These are phyloP conservation scores for Diadophis punctatus DNA, from an alignment of 2,113 vertebrate genomes.

Conservation along the genomic window DNA sequence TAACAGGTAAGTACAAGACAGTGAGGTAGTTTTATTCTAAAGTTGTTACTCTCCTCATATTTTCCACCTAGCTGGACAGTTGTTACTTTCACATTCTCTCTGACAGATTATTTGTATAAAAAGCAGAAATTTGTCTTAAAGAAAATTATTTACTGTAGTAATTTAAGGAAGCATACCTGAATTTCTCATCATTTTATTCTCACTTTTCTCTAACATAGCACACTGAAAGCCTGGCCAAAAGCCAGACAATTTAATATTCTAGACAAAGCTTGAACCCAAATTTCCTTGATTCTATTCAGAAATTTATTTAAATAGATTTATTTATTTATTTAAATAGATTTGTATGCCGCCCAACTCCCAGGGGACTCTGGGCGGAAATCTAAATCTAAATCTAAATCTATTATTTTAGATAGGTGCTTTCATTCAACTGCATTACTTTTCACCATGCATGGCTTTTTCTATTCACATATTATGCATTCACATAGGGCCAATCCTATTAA, in stretches of 20 bases:
- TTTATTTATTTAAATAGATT: too few relatives aligned
- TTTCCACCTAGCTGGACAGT: background rate
- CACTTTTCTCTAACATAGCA: background rate
- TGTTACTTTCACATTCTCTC: background rate
- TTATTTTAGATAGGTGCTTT: background rate
- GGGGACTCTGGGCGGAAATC: too few relatives aligned
- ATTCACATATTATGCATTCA: constrained; percentile 5
- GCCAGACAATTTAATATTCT: background rate
- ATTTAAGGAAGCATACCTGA: background rate
- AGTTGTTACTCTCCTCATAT: background rate
- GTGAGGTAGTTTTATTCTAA: background rate
- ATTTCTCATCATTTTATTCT: background rate
- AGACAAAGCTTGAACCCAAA: background rate
- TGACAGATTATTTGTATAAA: background rate
- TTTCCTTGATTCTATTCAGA: background rate
- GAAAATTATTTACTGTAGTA: background rate
- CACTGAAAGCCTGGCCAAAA: background rate
- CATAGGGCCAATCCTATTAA: background rate
- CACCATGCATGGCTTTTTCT: background rate
- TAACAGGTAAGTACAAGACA: background rate
- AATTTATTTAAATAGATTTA: too few relatives aligned
- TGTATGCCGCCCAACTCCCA: too few relatives aligned
- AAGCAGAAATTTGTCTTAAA: background rate
- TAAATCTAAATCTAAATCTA: background rate
- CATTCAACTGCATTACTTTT: background rate